Evolutionary conservation across 92 coral and sea anemone genomes (phyloP).

Genomic region (Zoanthus solanderi): DNA sequence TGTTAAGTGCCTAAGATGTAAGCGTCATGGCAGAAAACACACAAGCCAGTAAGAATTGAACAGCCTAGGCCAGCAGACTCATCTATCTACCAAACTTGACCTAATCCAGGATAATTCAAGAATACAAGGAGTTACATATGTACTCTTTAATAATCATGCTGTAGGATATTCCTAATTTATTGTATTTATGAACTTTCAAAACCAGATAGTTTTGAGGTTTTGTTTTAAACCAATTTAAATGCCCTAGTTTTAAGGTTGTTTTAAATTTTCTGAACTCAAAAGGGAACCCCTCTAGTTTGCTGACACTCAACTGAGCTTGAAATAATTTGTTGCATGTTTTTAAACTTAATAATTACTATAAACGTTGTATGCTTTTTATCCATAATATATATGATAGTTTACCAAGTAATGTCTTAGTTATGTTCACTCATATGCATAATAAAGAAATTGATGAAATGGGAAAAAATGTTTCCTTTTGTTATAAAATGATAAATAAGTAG

Average conservation of each 20-base stretch:
- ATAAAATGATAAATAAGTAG: no score
- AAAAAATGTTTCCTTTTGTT: no score
- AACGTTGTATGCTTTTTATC: no score
- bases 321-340: neutral
- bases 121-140: neutral
- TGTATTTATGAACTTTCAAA: neutral
- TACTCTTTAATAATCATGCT: neutral
- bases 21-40: slow-evolving; percentile 34
- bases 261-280: no score
- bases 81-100: slow-evolving; percentile 44
- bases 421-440: no score
- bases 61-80: slow-evolving; percentile 49
- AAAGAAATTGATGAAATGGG: no score
- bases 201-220: neutral
- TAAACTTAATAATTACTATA: no score
- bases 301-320: neutral
- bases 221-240: neutral
- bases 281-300: no score
- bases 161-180: neutral
- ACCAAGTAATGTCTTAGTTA: no score
- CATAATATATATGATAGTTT: no score
- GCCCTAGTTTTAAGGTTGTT: neutral
- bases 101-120: slow-evolving; percentile 48
- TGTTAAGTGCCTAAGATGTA: slow-evolving; percentile 49
- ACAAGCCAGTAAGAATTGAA: slow-evolving; percentile 36